phyloP scores from a whole-genome alignment of 2,797 vertebrate species.

The Ataeniobius toweri region DNA sequence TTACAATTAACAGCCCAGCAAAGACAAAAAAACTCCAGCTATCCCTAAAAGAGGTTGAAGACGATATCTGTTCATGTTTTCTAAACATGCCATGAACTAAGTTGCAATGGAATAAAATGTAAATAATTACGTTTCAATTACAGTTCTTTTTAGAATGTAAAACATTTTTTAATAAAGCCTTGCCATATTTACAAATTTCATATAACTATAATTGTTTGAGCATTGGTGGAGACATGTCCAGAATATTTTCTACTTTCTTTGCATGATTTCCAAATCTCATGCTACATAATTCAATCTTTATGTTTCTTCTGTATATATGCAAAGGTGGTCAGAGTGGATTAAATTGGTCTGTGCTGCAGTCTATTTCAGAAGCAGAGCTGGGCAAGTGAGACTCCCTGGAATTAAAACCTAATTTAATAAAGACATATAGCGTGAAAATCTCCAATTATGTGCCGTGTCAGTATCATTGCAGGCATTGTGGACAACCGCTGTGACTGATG shows the following conservation, averaged over 20 bases:
- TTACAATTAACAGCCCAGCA: too few species aligned
- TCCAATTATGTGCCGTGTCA: slow-evolving; percentile 12
- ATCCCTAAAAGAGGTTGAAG: too few species aligned
- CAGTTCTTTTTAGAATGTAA: too few species aligned
- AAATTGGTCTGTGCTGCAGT: slow-evolving; percentile 27
- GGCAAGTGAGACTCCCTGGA: slow-evolving; percentile 21
- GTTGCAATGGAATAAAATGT: too few species aligned
- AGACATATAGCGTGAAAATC: slow-evolving; percentile 26
- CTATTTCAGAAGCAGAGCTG: slow-evolving; percentile 18
- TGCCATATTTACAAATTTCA: background rate
- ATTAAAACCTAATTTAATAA: slow-evolving; percentile 41
- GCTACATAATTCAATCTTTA: slow-evolving; percentile 47
- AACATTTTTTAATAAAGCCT: background rate
- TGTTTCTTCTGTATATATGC: slow-evolving; percentile 33
- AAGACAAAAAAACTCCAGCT: too few species aligned
- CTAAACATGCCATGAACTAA: too few species aligned
- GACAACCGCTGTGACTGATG: slow-evolving; percentile 12
- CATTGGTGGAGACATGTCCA: background rate
- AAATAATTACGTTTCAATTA: too few species aligned
- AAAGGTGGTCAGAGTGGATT: slow-evolving; percentile 41
- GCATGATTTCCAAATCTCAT: slow-evolving; percentile 33
- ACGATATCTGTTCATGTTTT: too few species aligned
- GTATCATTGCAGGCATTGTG: slow-evolving; percentile 4
- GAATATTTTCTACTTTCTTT: slow-evolving; percentile 19
- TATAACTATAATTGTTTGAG: background rate